Conservation (phyloP, 2,797 vertebrate genomes). For the Siniperca undulata region DNA sequence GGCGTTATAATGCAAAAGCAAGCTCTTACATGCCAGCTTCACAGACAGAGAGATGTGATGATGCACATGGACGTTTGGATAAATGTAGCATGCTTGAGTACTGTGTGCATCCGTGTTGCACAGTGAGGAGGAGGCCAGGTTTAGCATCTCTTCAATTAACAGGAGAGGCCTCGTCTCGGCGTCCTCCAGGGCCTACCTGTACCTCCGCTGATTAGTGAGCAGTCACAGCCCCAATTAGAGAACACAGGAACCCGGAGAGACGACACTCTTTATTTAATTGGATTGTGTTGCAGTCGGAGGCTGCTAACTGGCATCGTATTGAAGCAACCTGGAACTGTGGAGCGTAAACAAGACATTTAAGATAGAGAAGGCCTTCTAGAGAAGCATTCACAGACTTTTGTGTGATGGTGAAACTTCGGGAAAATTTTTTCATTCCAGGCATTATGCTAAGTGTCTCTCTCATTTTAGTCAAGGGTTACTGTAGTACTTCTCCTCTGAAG, state of each 20-base stretch:
- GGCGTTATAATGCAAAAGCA: constrained; percentile 58
- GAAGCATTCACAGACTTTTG: constrained; percentile 28
- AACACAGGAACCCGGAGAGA: constrained; percentile 83
- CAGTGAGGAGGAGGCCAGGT: constrained; percentile 52
- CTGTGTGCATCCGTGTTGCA: constrained; percentile 44
- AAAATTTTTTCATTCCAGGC: constrained; percentile 35
- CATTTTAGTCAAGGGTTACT: constrained; percentile 35
- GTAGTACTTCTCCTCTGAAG: constrained; percentile 13
- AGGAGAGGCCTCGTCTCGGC: constrained; percentile 75
- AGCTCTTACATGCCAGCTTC: constrained; percentile 63
- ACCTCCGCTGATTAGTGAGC: constrained; percentile 83
- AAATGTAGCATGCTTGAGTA: constrained; percentile 58
- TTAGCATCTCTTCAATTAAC: constrained; percentile 85
- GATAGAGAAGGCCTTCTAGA: constrained; percentile 54
- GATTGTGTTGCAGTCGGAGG: constrained; percentile 80
- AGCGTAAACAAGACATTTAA: constrained; percentile 80
- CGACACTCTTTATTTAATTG: constrained; percentile 86
- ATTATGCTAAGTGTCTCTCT: constrained; percentile 33
- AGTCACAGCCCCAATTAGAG: constrained; percentile 88
- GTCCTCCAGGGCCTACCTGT: constrained; percentile 85
- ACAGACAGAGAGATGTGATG: constrained; percentile 51
- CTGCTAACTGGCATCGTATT: constrained; percentile 77
- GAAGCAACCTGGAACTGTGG: constrained; percentile 66
- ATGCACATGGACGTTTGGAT: constrained; percentile 52
- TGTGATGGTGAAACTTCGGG: constrained; percentile 29